Evolutionary conservation across 1,140 invertebrate genomes (phyloP), one percentile per base, ranked within the genome.

Genomic region (Phortica variegata): DNA sequence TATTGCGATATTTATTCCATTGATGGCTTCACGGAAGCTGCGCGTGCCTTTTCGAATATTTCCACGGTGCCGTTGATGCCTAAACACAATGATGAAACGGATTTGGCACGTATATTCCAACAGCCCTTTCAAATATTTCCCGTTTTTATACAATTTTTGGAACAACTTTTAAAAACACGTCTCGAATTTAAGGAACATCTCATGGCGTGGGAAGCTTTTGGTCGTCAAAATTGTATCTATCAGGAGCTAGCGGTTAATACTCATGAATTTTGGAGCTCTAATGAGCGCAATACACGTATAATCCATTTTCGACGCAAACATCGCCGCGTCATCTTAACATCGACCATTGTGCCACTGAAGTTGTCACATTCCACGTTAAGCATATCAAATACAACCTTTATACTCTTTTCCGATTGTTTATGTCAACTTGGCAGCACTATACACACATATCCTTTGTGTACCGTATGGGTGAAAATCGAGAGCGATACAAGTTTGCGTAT

Each of bases 251-350:
- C 73, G 4, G 70, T 69, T 5, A 63, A 73, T 38, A 76, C 73
- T 12, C 60, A 57, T 17, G 66, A 73, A 32, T 76, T 76, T 51
- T 76, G 73, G 73, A 60, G 43, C 38, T 52, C 49, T 21, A 73
- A 73, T 34, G 61, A 61, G 19, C 58, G 63, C 3, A 68, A 61
- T 15, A 51, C 58, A 0, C 56, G 60, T 12, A 60, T 73, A 4
- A 32, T 43, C 5, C 65, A 61, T 17, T 65, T 65, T 23, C 54
- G 58, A 16, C 43, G 51, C 1, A 60, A 17, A 77, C 51, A 85
- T 33, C 81, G 91, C 49, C 80, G 91, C 34, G 73, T 94, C 16
- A 80, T 94, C 26, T 79, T 87, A 47, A 90, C 93, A 60, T 92
- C 90, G 2, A 83, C 85, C 51, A 78, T 82, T 12, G 79, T 85